Evolutionary conservation across 2,888 invertebrate genomes (phyloP), one percentile per base, ranked within the genome.

Genomic region (Drosophila affinis): DNA sequence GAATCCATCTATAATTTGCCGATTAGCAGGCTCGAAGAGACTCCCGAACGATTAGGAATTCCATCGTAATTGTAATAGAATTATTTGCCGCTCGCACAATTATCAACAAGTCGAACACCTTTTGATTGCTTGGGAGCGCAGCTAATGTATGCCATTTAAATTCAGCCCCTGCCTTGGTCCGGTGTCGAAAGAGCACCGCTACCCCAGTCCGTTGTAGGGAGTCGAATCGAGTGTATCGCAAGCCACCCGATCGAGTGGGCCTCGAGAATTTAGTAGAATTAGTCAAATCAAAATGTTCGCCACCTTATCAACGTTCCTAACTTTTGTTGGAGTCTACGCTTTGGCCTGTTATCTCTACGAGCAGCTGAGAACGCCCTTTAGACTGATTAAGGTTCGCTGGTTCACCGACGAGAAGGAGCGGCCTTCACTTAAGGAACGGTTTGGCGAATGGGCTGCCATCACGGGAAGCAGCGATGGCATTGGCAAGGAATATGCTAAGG

Each of bases 401-500:
- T 14, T 46, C 0, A 93, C 93, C 94, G 87, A 95, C 80, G 93
- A 93, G 86, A 94, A 94, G 89, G 94, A 76, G 93, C 94, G 24
- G 79, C 93, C 71, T 93, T 94, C 88, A 39, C 90, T 96, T 53
- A 91, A 92, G 39, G 93, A 94, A 89, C 94, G 94, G 85, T 97
- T 94, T 90, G 97, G 97, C 75, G 92, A 94, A 47, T 97, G 97
- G 97, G 97, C 97, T 80, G 97, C 96, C 75, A 94, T 98, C 44
- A 98, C 98, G 0, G 98, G 97, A 24, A 95, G 95, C 47, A 97
- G 97, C 0, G 98, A 98, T 92, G 98, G 98, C 49, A 97, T 98
- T 85, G 98, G 98, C 27, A 96, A 95, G 92, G 95, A 96, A 49
- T 98, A 97, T 90, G 96, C 97, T 27, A 91, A 93, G 80, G 96